These are phyloP conservation scores for Panagrolaimus sp. DNA, from an alignment of 1,140 invertebrate genomes.

Conservation along the genomic window DNA sequence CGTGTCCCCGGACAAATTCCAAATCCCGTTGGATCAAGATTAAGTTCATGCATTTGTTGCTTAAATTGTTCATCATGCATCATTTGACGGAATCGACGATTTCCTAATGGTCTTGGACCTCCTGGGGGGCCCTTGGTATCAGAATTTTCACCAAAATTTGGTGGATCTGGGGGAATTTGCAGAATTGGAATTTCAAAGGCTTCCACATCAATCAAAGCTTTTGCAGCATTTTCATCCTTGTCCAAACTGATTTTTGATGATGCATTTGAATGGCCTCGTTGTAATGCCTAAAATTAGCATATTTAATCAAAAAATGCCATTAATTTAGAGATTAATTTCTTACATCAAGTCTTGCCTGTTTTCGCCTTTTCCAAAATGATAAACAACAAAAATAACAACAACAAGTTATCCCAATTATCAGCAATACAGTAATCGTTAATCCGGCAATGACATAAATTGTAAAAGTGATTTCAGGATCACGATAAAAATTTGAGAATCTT, in stretches of 20 bases:
- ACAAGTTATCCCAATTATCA: not conserved
- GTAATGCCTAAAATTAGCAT: not conserved
- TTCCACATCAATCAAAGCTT: not conserved
- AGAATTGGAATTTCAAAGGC: too few species aligned
- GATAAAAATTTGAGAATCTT: too few species aligned
- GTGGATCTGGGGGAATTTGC: not conserved
- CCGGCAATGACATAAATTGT: too few species aligned
- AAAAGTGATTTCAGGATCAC: too few species aligned
- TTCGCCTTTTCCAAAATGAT: not conserved
- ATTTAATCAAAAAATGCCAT: not conserved
- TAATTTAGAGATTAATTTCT: not conserved
- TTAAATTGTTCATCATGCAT: not conserved
- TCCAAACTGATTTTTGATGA: not conserved
- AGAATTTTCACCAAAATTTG: not conserved
- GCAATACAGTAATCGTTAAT: not conserved
- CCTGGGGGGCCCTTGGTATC: conserved; percentile 1
- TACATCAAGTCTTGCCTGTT: not conserved
- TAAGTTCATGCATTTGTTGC: not conserved
- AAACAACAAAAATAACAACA: not conserved
- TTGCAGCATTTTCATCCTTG: not conserved
- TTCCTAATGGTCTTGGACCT: not conserved
- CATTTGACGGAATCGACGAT: not conserved
- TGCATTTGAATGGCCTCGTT: not conserved
- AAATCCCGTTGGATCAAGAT: not conserved
- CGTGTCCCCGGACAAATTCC: not conserved